phyloP scores from a whole-genome alignment of 2,797 vertebrate genomes.

The Epinephelus coioides region DNA sequence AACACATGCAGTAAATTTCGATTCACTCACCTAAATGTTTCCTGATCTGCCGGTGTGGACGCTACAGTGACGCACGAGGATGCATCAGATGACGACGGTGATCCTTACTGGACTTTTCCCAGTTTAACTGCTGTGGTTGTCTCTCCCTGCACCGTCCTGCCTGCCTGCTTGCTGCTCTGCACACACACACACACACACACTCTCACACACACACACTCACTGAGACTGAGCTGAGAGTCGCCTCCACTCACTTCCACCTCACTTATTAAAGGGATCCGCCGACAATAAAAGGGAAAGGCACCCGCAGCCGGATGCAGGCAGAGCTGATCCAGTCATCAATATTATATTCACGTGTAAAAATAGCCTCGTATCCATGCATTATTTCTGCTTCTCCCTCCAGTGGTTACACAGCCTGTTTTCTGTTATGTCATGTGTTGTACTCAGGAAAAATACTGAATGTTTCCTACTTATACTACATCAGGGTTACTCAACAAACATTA shows the following conservation, averaged over 20 bases:
- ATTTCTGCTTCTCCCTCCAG: slow-evolving; percentile 31
- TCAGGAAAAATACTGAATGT: background rate
- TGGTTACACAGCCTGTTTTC: slow-evolving; percentile 4
- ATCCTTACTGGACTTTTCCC: background rate
- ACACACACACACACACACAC: background rate
- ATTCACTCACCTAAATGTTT: slow-evolving; percentile 44
- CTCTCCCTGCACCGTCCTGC: background rate
- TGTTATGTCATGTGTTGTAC: background rate
- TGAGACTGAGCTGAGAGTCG: slow-evolving; percentile 30
- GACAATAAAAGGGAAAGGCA: slow-evolving; percentile 45
- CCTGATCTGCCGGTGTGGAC: background rate
- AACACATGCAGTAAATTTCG: background rate
- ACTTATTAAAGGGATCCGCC: slow-evolving; percentile 59
- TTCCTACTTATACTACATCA: background rate
- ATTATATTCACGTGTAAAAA: slow-evolving; percentile 65
- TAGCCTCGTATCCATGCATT: slow-evolving; percentile 51
- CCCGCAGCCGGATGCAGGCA: slow-evolving; percentile 41
- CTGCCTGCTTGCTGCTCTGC: slow-evolving; percentile 38
- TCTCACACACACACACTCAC: background rate
- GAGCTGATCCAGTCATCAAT: slow-evolving; percentile 59
- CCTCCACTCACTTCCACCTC: slow-evolving; percentile 40
- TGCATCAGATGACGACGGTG: background rate
- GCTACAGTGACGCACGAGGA: background rate
- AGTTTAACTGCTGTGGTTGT: background rate
- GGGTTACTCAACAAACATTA: too few relatives aligned